Evolutionary conservation across 2,888 invertebrate genomes (phyloP).

Genomic region (Lochmaea crataegi): DNA sequence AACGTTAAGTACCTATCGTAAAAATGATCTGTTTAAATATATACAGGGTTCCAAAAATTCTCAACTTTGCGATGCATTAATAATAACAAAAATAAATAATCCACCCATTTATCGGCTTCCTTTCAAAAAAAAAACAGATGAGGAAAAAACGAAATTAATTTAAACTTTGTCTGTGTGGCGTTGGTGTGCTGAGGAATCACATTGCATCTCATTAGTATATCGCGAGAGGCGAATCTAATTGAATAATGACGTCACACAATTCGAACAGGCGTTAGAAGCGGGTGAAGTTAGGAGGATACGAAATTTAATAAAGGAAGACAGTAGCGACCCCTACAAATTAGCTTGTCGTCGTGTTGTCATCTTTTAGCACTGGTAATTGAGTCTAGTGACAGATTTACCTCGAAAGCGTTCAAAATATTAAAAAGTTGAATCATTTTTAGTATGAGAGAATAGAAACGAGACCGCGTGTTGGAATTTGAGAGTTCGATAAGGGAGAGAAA

Average conservation of each 20-base stretch:
- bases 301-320: constrained; percentile 1
- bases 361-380: not conserved
- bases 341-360: not conserved
- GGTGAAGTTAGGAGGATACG: not conserved
- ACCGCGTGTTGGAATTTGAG: no score
- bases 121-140: not conserved
- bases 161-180: not conserved
- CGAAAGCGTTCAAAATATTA: no score
- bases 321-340: not conserved
- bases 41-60: no score
- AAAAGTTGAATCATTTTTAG: no score
- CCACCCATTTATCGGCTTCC: no score
- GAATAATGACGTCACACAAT: not conserved
- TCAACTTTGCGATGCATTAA: no score
- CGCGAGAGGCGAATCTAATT: not conserved
- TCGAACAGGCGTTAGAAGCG: not conserved
- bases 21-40: not conserved
- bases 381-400: not conserved
- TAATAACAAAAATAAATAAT: no score
- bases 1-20: no score
- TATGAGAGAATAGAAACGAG: no score
- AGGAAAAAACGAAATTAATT: not conserved
- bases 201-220: constrained; percentile 9
- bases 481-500: no score
- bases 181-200: not conserved